Percentiles rank a stretch among this genome's conserved stretches.
Conservation (phyloP, 2,113 vertebrate species). For the Paralichthys olivaceus region DNA sequence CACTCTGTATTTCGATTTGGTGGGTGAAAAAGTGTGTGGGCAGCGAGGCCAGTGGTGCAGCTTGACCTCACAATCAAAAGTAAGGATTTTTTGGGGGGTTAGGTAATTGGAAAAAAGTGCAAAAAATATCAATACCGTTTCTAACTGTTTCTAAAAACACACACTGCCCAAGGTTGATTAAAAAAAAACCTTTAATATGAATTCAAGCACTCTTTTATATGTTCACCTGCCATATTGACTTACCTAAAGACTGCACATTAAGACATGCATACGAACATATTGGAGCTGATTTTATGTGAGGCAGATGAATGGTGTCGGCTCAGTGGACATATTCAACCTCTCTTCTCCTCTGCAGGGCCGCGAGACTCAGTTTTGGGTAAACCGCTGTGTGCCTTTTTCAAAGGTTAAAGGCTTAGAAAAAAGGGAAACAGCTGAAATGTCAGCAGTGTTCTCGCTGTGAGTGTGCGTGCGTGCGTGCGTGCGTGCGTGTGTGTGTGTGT, state of each 20-base stretch:
- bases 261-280: neutral
- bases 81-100: too few relatives aligned
- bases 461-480: neutral
- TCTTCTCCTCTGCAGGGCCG: slow-evolving; percentile 3
- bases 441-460: slow-evolving; percentile 19
- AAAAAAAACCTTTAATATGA: too few relatives aligned
- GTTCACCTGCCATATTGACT: too few relatives aligned
- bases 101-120: too few relatives aligned
- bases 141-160: too few relatives aligned
- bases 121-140: too few relatives aligned
- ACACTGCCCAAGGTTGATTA: too few relatives aligned
- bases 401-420: slow-evolving; percentile 55
- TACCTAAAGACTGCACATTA: neutral
- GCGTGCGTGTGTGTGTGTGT: neutral
- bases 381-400: slow-evolving; percentile 11
- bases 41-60: too few relatives aligned
- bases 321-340: neutral
- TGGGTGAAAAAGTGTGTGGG: too few relatives aligned
- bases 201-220: too few relatives aligned
- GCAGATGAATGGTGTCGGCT: neutral
- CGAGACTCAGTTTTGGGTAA: slow-evolving; percentile 2
- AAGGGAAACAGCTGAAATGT: slow-evolving; percentile 52
- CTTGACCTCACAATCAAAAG: too few relatives aligned
- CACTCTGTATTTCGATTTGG: too few relatives aligned
- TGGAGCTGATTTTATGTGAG: neutral